Evolutionary conservation across 2,888 invertebrate genomes (phyloP).

Genomic region (Liposcelis brunnea): DNA sequence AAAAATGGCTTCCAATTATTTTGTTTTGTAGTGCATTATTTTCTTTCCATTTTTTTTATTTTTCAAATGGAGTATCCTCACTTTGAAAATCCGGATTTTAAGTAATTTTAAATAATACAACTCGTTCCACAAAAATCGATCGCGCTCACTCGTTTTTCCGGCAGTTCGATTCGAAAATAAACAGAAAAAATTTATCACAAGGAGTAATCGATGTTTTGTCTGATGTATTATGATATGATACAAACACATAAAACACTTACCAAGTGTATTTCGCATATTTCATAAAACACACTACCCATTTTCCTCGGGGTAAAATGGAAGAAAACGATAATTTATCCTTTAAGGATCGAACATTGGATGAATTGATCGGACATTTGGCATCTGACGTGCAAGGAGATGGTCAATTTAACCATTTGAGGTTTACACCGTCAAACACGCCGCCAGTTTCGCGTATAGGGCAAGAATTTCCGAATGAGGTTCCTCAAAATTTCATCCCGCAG

Average conservation of each 20-base stretch:
- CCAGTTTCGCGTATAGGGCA: background rate
- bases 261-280: too few relatives aligned
- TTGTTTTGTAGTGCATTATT: background rate
- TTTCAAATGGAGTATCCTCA: background rate
- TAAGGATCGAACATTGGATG: slow-evolving; percentile 27
- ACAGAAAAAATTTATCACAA: too few relatives aligned
- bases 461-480: background rate
- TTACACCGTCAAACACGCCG: slow-evolving; percentile 4
- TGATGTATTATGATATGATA: too few relatives aligned
- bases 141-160: too few relatives aligned
- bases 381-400: slow-evolving; percentile 37
- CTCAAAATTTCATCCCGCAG: background rate
- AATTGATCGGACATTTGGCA: slow-evolving; percentile 41
- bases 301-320: background rate
- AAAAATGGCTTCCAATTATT: slow-evolving; percentile 2
- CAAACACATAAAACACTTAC: too few relatives aligned
- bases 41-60: background rate
- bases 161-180: too few relatives aligned
- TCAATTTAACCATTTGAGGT: slow-evolving; percentile 25
- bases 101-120: background rate
- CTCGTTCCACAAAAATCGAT: too few relatives aligned
- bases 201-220: too few relatives aligned
- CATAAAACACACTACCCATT: background rate
- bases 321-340: background rate
- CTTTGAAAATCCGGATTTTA: background rate